Evolutionary conservation across 2,113 vertebrate genomes (phyloP), one percentile per base, ranked within the genome.

Genomic region (Pipra filicauda): DNA sequence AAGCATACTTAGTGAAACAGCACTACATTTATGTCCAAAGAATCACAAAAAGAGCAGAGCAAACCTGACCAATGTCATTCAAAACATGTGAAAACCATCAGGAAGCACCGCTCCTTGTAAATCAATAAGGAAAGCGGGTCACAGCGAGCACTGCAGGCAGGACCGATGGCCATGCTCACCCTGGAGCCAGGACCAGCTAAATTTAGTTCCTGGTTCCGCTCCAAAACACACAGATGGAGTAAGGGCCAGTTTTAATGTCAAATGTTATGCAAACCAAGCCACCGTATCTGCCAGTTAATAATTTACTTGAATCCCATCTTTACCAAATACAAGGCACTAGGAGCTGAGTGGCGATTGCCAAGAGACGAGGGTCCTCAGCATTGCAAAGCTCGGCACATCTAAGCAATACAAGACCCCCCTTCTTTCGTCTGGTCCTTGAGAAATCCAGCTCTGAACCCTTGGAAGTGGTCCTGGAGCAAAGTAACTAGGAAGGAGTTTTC

Each of bases 141-240:
- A n/a, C 18, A 3, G 62, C 0, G 0, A 94, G 72, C 3, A 6
- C 72, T 0, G 0, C 54, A 12, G 44, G 88, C 80, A 67, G 51
- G 46, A 59, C 51, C 4, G 5, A 79, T 31, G 86, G 89, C 66
- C 69, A 54, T n/a, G 86, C 86, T 64, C 3, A 0, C 71, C 62
- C 55, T 43, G 44, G 37, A 78, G 76, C 89, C 88, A 91, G 37
- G 41, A 75, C 55, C 19, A 7, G 73, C 78, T 96, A 96, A 92
- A 93, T 93, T 92, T 93, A 97, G 85, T 8, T 78, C 54, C 51
- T 87, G 88, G 78, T 80, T 86, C 85, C 4, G 2, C 67, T 96
- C 90, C 96, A 95, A 95, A 90, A 91, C 61, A 86, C 88, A 88
- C 54, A 82, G 61, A 79, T 88, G 72, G 78, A 90, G 49, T 57